Percentiles rank a stretch among this genome's conserved stretches.
Conservation (phyloP, 2,888 invertebrate genomes). For the Chloroclysta siterata region DNA sequence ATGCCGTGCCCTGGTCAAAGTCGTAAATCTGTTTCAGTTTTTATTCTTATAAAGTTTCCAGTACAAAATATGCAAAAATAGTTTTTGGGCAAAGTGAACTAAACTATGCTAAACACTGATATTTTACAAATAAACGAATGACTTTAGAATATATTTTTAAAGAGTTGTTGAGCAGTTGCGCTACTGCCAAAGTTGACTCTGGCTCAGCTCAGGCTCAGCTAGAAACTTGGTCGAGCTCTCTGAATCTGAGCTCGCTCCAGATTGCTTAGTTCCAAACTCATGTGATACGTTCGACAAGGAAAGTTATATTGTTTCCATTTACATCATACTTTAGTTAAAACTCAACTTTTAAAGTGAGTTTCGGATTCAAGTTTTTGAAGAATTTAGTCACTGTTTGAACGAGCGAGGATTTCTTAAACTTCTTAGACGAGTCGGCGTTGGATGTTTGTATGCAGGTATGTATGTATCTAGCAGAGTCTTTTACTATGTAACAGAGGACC, state of each 20-base stretch:
- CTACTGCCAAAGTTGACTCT: slow-evolving; percentile 7
- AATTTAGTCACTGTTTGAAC: neutral
- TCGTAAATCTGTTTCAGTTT: no score
- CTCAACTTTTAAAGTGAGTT: slow-evolving; percentile 9
- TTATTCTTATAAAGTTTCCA: no score
- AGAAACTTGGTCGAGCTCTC: slow-evolving; percentile 40
- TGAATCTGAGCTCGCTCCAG: slow-evolving; percentile 35
- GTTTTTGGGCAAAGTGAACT: no score
- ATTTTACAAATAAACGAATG: no score
- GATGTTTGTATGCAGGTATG: no score
- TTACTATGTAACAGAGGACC: neutral
- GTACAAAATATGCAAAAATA: no score
- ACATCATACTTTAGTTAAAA: slow-evolving; percentile 30
- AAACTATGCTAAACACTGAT: no score
- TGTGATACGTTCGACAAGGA: slow-evolving; percentile 40
- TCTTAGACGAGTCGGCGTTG: no score
- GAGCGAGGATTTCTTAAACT: neutral
- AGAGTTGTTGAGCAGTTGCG: no score
- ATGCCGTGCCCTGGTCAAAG: no score
- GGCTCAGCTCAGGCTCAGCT: slow-evolving; percentile 39
- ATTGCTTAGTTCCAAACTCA: slow-evolving; percentile 41
- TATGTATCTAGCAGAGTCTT: no score
- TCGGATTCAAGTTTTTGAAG: slow-evolving; percentile 1
- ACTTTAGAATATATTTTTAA: no score
- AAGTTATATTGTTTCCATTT: slow-evolving; percentile 40